Base-by-base conservation (phyloP, 2,113 vertebrate genomes). In the Athene noctua region DNA sequence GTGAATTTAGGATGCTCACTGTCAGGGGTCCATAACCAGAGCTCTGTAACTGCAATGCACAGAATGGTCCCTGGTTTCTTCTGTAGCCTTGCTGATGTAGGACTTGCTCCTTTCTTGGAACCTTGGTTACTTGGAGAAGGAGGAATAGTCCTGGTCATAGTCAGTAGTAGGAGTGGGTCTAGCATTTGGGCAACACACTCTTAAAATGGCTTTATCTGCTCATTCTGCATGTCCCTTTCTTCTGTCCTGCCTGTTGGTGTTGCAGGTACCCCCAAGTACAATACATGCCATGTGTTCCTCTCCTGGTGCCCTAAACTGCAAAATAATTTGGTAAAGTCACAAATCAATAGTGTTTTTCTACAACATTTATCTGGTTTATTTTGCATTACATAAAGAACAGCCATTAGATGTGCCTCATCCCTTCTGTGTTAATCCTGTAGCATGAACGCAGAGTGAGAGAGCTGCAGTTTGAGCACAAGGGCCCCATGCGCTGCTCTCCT, bases 341-440 rank as follows among this genome's bases (percentile, higher is more conserved):
- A 75, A n/a, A 84, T 55, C 29, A 65, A 0, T 66, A 40, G 29
- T 44, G 36, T 67, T 94, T 94, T 94, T 91, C 77, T 47, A 66
- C 94, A 94, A 42, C 18, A 6, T 75, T 67, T 91, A 58, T 92
- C 73, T 89, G 83, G 58, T 91, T 95, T 94, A 73, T 79, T 89
- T 92, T 82, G 78, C 13, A 2, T 96, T 96, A 96, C 81, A 22
- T 97, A 95, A 97, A 94, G 86, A 52, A 27, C 58, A 36, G 62
- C 89, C 92, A 49, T 97, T 91, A 95, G 80, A 54, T 6, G 42
- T 21, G 86, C 87, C 89, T 62, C 71, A 77, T 95, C 90, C 71
- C 40, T 36, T 65, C 52, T 78, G 63, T 0, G 0, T 89, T 93
- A 94, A 93, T 94, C 92, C 74, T 86, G 87, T 7, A 26, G 65